Conservation (phyloP, 1,140 invertebrate species). For the Parapsyche elsis region DNA sequence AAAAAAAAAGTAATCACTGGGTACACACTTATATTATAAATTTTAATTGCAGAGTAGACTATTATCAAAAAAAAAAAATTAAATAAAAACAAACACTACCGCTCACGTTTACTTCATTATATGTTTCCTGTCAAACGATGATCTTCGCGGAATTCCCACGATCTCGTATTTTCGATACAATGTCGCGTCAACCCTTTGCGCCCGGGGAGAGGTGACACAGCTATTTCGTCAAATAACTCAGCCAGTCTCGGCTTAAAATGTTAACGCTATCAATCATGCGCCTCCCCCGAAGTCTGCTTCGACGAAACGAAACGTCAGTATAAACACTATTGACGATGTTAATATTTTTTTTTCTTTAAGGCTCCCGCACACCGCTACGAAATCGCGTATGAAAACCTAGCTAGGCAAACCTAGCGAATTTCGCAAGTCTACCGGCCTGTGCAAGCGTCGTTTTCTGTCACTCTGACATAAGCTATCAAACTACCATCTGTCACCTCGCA, state of each 20-base stretch:
- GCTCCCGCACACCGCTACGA: too few species aligned
- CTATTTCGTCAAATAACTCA: constrained; percentile 3
- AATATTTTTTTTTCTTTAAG: constrained; percentile 23
- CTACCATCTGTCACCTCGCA: too few species aligned
- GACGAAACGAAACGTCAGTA: neutral
- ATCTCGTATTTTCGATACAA: too few species aligned
- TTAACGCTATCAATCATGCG: constrained; percentile 4
- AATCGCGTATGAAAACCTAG: too few species aligned
- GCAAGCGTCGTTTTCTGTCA: too few species aligned
- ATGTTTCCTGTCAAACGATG: constrained; percentile 8
- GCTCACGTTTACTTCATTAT: neutral
- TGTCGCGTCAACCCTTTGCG: neutral
- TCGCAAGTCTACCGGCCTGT: too few species aligned
- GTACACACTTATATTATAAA: neutral
- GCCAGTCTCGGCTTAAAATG: neutral
- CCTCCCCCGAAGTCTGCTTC: neutral
- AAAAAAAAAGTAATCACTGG: too few species aligned
- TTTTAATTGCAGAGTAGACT: too few species aligned
- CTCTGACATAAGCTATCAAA: too few species aligned
- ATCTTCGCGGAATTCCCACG: constrained; percentile 1
- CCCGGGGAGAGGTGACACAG: neutral
- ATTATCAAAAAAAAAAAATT: too few species aligned
- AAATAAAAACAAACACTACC: too few species aligned
- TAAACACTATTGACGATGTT: neutral
- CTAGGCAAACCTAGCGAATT: too few species aligned